Evolutionary conservation across 2,113 vertebrate species (phyloP), one percentile per base, ranked within the genome.

Genomic region (Alectura lathami): DNA sequence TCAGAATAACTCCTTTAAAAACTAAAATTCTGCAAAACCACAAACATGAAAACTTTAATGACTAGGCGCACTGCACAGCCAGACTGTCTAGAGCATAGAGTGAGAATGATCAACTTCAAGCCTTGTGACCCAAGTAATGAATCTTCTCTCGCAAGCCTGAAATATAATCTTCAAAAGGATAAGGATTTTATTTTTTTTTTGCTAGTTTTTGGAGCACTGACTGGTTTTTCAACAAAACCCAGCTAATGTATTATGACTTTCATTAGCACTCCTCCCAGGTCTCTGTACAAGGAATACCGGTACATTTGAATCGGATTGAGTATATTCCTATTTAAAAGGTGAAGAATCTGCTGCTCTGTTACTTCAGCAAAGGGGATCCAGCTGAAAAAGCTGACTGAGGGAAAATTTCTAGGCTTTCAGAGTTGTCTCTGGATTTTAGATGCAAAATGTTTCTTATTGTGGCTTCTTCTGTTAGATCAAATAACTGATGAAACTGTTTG

Each of bases 381-480:
- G 62, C 54, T 38, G 32, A 88, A 79, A 53, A 29, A 91, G 36
- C 9, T 42, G 50, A 34, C 6, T 32, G 5, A 26, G n/a, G 22
- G 36, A 21, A 43, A 62, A 78, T 21, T 68, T 86, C 69, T 62
- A 60, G 57, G 48, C 80, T 90, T 90, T 93, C 50, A 83, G 68
- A 96, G 57, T 24, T 29, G 83, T 75, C 72, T 81, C n/a, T 53
- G 74, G 48, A 75, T 84, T 96, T 92, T 82, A 82, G 70, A 76
- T 91, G 40, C 36, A 92, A 79, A 94, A 87, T 91, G 27, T 92
- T 96, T 97, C 83, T 75, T 47, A 94, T 88, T 95, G 91, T 95
- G 96, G 90, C 92, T 94, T 79, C 81, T 75, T 78, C 78, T 93
- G 83, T 83, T 95, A 91, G 76, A 78, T 86, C 64, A 93, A 91